These are phyloP conservation scores for Apaloderma vittatum DNA, from an alignment of 2,113 vertebrate genomes.

Conservation along the genomic window DNA sequence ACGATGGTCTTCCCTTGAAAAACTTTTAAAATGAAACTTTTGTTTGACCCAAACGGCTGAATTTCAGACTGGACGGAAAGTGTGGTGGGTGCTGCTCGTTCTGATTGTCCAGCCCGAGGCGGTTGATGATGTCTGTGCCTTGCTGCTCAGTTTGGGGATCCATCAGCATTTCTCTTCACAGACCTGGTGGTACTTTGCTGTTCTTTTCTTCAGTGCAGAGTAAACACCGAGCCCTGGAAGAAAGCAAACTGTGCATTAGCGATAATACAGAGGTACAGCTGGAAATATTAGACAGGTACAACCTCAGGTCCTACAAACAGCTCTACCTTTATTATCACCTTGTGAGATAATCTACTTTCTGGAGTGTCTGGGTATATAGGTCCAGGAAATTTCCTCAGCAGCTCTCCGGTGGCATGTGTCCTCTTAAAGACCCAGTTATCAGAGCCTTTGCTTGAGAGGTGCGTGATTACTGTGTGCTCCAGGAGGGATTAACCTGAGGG, in stretches of 20 bases:
- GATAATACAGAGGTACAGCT: background rate
- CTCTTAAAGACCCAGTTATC: background rate
- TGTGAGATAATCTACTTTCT: background rate
- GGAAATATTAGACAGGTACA: background rate
- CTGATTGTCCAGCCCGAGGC: accelerated
- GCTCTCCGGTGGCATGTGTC: background rate
- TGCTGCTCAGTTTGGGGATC: background rate
- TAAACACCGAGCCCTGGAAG: background rate
- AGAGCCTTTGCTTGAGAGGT: background rate
- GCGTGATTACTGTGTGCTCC: accelerated
- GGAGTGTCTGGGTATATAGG: background rate
- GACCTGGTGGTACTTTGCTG: background rate
- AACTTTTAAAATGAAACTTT: background rate
- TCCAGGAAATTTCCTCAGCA: background rate
- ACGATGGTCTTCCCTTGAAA: background rate
- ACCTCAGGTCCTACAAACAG: background rate
- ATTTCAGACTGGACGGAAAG: background rate
- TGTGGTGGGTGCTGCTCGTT: background rate
- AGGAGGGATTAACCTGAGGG: background rate
- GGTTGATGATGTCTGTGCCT: accelerated
- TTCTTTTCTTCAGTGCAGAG: background rate
- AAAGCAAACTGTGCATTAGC: background rate
- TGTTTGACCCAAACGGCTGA: background rate
- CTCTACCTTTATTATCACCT: background rate
- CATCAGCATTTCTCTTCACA: accelerated